Evolutionary conservation across 2,888 invertebrate species (phyloP), one percentile per base, ranked within the genome.

Genomic region (Calameuta pallipes): DNA sequence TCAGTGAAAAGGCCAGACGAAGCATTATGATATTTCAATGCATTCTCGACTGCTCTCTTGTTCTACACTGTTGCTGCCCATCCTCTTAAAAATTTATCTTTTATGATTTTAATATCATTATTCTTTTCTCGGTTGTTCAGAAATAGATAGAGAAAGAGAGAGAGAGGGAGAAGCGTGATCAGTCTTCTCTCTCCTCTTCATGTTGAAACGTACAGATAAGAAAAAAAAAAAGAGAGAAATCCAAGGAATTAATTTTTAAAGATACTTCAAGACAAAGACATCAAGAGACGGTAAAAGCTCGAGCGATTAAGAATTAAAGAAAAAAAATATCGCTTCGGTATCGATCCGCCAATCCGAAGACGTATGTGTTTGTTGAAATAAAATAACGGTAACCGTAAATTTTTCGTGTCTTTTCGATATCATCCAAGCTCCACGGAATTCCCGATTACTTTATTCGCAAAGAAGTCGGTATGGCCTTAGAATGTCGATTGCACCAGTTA

Each of bases 91-190:
- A 6, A 41, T 41, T 15, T 6, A 56, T 56, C 23, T 9, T 56
- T 56, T 23, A 23, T 56, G 6, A 2, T 56, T 56, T 23, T 9
- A 56, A 56, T 56, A 56, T 56, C 56, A 56, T 56, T 15, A 56
- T 56, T 9, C 56, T 56, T 56, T 56, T 9, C 2, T 23, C 0
- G 23, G 9, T 1, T 9, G 9, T 23, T 56, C 36, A 56, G 23
- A 56, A 23, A 23, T 68, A 31, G 76, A 69, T 30, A 23, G 73
- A 68, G 33, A 33, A 68, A 69, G 31, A n/a, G 73, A 68, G 73
- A 68, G 68, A 30, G 34, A 31, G 23, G 41, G 35, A 34, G 68
- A 37, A 81, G 78, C 75, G 81, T 15, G 13, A 4, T 41, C 6
- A 15, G 37, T 1, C 1, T 4, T 41, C 41, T 41, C 41, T 13